Base-by-base conservation (phyloP, 2,113 vertebrate genomes). In the Murina feae region DNA sequence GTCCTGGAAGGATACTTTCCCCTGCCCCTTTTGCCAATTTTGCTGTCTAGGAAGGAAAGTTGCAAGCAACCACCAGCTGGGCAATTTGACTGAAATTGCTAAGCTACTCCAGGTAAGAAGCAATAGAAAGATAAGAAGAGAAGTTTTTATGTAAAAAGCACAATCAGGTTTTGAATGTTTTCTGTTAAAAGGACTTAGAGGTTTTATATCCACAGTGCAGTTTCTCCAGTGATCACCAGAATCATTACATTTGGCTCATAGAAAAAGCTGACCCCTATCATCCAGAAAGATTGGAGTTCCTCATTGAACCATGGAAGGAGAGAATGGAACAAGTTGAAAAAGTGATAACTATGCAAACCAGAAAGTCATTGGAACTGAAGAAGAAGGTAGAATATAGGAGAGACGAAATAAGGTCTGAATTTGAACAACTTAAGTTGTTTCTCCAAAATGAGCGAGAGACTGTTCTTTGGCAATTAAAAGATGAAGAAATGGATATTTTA, bases 101-200 rank as follows among this genome's bases (percentile, higher is more conserved):
- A 74, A 69, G 10, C n/a, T 51, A 28, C 65, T 96, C 35, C 78
- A 44, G 3, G 1, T 90, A 68, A 91, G 81, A 85, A 90, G 69
- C 81, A 91, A 94, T 49, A 93, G 81, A 14, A 79, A 86, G 60
- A 66, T n/a, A 25, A 18, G 35, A 51, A 17, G 88, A 91, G 58
- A 83, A 37, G 11, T 0, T 37, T 55, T 21, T 86, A 2, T 94
- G 72, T 90, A 17, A 93, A 68, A 95, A 86, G 14, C 85, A 95
- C 63, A 78, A 90, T 37, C 81, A 90, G 20, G 7, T 37, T n/a
- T 32, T 97, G 47, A 83, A 75, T 44, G 78, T 96, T 0, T 97
- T 91, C 55, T 97, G 96, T 89, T 85, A 96, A 8, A 95, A 96
- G 69, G 96, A 98, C 17, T 93, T 91, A 0, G 75, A 96, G 0